These are phyloP conservation scores for Heterotis niloticus DNA, from an alignment of 2,113 vertebrate genomes.

Conservation along the genomic window DNA sequence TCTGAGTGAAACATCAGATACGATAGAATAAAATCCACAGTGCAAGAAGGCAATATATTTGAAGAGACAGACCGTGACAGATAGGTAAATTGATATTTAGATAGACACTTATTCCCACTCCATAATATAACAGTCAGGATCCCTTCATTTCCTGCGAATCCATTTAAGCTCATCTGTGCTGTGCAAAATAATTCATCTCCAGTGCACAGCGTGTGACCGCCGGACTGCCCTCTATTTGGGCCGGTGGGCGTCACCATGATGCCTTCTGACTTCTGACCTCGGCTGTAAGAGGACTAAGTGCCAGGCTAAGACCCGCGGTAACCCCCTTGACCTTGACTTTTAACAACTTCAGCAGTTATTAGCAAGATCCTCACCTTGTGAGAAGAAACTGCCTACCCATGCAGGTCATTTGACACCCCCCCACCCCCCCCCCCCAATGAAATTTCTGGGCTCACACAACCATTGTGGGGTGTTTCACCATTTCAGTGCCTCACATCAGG, in stretches of 20 bases:
- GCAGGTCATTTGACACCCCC: too few species aligned
- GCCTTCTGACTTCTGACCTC: too few species aligned
- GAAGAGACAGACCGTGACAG: not conserved
- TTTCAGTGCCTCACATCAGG: constrained; percentile 23
- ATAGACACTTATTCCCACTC: not conserved
- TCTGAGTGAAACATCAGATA: not conserved
- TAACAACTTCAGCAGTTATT: too few species aligned
- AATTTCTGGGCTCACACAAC: constrained; percentile 21
- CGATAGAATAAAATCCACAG: not conserved
- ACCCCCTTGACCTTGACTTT: too few species aligned
- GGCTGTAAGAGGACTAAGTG: too few species aligned
- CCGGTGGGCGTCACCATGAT: too few species aligned
- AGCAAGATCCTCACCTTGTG: too few species aligned
- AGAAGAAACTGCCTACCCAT: too few species aligned
- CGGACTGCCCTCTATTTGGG: not conserved
- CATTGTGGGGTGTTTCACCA: constrained; percentile 30
- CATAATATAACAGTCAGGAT: not conserved
- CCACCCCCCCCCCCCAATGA: constrained; percentile 19
- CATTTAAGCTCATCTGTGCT: not conserved
- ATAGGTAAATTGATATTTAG: not conserved
- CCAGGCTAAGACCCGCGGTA: too few species aligned
- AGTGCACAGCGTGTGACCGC: too few species aligned
- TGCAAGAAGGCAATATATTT: not conserved
- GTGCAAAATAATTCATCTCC: too few species aligned
- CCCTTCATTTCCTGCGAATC: not conserved